Conservation (phyloP, 2,113 vertebrate species). For the Cavia aperea region DNA sequence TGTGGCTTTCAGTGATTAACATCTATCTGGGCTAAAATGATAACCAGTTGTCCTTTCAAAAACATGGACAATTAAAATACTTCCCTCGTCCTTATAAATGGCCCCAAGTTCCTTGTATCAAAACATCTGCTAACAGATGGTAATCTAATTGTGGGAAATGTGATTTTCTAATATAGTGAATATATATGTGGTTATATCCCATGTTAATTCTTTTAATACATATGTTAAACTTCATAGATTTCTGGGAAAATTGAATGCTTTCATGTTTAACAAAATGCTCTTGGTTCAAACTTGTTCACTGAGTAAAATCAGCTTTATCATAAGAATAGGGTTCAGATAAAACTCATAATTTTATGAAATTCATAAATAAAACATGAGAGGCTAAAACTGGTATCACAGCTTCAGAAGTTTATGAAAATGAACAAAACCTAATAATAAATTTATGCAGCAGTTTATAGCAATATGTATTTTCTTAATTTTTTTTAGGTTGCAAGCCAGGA, state of each 20-base stretch:
- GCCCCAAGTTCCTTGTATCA: background rate
- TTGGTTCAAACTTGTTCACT: background rate
- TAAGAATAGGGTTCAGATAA: background rate
- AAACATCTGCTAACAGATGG: background rate
- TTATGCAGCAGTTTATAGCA: background rate
- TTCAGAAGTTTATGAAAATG: background rate
- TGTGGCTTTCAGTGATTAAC: background rate
- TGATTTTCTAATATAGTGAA: background rate
- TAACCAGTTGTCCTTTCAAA: background rate
- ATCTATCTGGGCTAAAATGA: background rate
- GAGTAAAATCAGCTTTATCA: conserved; percentile 9
- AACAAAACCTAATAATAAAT: background rate
- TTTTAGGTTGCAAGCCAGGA: background rate
- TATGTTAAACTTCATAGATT: background rate
- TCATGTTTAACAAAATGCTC: background rate
- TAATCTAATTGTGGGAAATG: background rate
- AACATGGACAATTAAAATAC: background rate
- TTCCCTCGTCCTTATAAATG: background rate
- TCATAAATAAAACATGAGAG: background rate
- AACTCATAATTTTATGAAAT: background rate
- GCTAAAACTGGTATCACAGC: background rate
- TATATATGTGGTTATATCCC: background rate
- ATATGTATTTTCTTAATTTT: background rate
- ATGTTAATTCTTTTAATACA: background rate
- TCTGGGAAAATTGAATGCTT: conserved; percentile 4